These are phyloP conservation scores for Coenobita brevimanus DNA, from an alignment of 1,140 invertebrate genomes.

Conservation along the genomic window DNA sequence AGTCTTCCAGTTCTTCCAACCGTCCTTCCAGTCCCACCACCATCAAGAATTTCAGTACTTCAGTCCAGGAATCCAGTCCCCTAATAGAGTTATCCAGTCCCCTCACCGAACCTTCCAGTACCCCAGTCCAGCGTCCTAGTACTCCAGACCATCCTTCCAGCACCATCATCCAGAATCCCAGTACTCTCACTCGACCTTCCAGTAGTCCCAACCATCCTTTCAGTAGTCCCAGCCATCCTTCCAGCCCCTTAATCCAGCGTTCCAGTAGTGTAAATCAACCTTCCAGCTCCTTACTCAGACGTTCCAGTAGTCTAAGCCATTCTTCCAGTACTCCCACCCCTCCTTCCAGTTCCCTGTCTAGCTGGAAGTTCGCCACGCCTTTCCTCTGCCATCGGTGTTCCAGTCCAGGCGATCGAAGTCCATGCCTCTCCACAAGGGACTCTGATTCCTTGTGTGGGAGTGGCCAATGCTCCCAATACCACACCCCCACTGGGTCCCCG, in stretches of 20 bases:
- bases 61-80: too few relatives aligned
- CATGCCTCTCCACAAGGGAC: neutral
- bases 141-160: too few relatives aligned
- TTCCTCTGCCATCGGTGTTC: constrained; percentile 30
- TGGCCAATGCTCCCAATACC: constrained; percentile 29
- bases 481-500: constrained; percentile 31
- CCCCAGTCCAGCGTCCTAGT: too few relatives aligned
- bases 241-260: neutral
- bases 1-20: too few relatives aligned
- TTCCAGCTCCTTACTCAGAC: too few relatives aligned
- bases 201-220: neutral
- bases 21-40: neutral
- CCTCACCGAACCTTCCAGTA: neutral
- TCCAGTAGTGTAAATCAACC: too few relatives aligned
- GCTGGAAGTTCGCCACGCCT: neutral
- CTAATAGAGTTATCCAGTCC: too few relatives aligned
- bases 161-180: too few relatives aligned
- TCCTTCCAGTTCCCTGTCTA: neutral
- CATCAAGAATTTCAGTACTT: neutral
- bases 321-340: too few relatives aligned
- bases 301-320: too few relatives aligned
- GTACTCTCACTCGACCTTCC: too few relatives aligned
- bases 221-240: too few relatives aligned
- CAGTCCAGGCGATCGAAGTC: neutral
- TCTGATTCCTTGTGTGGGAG: neutral